Conservation (phyloP, 2,797 vertebrate genomes). For the Phylloscopus collybita region DNA sequence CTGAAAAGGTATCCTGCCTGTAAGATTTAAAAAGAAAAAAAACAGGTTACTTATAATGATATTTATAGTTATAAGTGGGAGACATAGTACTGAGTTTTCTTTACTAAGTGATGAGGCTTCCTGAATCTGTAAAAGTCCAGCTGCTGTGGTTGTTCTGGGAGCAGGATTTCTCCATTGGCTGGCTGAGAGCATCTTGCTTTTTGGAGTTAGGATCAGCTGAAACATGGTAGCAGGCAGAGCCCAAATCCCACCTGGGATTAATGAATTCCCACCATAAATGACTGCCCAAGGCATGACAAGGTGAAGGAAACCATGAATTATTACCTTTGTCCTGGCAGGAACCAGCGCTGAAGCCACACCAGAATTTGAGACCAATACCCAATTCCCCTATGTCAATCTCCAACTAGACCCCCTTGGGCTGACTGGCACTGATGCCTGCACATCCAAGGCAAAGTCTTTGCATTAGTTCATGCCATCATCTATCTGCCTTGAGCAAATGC, state of each 20-base stretch:
- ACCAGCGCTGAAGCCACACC: background rate
- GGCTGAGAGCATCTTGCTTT: background rate
- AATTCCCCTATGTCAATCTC: fast-evolving
- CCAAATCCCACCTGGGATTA: background rate
- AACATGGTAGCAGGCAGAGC: background rate
- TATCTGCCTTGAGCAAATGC: background rate
- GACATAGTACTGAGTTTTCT: background rate
- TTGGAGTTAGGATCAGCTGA: background rate
- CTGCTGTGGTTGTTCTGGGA: background rate
- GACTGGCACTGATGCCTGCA: background rate
- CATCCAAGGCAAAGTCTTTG: background rate
- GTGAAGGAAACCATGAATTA: background rate
- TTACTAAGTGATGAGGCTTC: background rate
- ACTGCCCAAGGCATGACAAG: fast-evolving
- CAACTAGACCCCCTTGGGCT: background rate
- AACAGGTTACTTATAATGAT: background rate
- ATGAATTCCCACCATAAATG: background rate
- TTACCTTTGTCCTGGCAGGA: background rate
- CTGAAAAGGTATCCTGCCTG: background rate
- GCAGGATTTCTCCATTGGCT: fast-evolving
- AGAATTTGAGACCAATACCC: background rate
- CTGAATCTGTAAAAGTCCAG: background rate
- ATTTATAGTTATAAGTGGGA: background rate
- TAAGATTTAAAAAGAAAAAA: background rate
- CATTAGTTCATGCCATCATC: background rate